A percentile compares a stretch with the other conserved stretches of the same genome.
Conservation (phyloP, 2,888 invertebrate species). For the Hydriomena furcata region DNA sequence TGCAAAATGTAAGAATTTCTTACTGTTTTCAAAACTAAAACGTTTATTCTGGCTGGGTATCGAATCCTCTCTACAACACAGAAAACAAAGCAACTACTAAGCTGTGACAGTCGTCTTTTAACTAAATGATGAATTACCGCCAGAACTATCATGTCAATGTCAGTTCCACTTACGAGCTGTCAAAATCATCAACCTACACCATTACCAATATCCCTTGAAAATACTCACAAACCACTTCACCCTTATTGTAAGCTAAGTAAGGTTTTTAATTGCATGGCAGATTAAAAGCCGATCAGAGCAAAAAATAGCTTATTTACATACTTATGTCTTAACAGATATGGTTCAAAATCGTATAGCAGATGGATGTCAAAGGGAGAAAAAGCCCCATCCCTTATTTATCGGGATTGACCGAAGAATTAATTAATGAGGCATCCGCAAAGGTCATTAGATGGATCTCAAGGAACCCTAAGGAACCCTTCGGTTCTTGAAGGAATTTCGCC, state of each 20-base stretch:
- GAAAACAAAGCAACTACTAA: no score
- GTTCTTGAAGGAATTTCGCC: constrained; percentile 47
- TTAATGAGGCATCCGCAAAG: constrained; percentile 60
- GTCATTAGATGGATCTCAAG: constrained; percentile 44
- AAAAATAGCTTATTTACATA: neutral
- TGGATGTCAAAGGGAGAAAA: constrained; percentile 17
- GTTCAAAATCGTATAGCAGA: neutral
- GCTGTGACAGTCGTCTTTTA: no score
- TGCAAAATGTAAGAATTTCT: no score
- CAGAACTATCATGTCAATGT: neutral
- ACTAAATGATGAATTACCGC: neutral
- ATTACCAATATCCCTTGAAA: neutral
- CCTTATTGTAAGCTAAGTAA: neutral
- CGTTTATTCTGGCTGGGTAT: no score
- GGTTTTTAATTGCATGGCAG: neutral
- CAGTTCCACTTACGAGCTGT: neutral
- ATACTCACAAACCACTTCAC: neutral
- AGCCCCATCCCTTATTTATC: constrained; percentile 52
- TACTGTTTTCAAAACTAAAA: no score
- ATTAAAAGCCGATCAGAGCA: neutral
- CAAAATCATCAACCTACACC: neutral
- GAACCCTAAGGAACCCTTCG: constrained; percentile 35
- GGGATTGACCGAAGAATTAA: constrained; percentile 62
- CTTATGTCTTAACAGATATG: neutral
- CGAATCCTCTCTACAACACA: no score